Percentiles rank a stretch among this genome's conserved stretches.
phyloP scores from a whole-genome alignment of 37 sponge, comb jelly and placozoan genomes.

The Beroe forskalii region DNA sequence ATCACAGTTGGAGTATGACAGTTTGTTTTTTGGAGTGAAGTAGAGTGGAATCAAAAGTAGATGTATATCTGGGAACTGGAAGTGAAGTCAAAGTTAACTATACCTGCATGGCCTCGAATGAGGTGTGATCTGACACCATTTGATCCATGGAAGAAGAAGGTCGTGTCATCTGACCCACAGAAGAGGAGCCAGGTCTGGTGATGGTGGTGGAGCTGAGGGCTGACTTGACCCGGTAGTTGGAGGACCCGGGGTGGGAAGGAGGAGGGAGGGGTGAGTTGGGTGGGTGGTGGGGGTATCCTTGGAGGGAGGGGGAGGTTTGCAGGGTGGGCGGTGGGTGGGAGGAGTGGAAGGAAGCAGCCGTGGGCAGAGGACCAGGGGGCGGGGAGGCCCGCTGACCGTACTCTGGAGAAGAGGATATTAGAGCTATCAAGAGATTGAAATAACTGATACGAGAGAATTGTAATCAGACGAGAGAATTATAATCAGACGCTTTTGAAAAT shows the following conservation, averaged over 20 bases:
- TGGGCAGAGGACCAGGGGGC: constrained; percentile 29
- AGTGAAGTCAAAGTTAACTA: too few relatives aligned
- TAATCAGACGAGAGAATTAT: too few relatives aligned
- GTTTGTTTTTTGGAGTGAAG: too few relatives aligned
- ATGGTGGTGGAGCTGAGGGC: constrained; percentile 1
- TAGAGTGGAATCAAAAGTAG: too few relatives aligned
- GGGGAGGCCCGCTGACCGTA: neutral
- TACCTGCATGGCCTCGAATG: neutral
- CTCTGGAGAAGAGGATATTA: too few relatives aligned
- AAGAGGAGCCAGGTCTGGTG: neutral
- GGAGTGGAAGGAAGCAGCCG: constrained; percentile 24
- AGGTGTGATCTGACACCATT: neutral
- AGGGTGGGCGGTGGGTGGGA: neutral
- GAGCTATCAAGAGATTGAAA: too few relatives aligned
- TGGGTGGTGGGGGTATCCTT: constrained; percentile 14
- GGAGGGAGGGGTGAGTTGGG: constrained; percentile 2
- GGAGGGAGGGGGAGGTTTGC: neutral
- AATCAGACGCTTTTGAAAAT: too few relatives aligned
- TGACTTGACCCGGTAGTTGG: constrained; percentile 22
- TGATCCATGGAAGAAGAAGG: neutral
- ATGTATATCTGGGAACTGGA: too few relatives aligned
- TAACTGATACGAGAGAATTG: too few relatives aligned
- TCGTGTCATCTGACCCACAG: neutral
- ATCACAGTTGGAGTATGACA: too few relatives aligned
- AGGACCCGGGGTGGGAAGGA: constrained; percentile 11